Conservation (phyloP, 1,140 invertebrate genomes). For the Pogonognathellus flavescens region DNA sequence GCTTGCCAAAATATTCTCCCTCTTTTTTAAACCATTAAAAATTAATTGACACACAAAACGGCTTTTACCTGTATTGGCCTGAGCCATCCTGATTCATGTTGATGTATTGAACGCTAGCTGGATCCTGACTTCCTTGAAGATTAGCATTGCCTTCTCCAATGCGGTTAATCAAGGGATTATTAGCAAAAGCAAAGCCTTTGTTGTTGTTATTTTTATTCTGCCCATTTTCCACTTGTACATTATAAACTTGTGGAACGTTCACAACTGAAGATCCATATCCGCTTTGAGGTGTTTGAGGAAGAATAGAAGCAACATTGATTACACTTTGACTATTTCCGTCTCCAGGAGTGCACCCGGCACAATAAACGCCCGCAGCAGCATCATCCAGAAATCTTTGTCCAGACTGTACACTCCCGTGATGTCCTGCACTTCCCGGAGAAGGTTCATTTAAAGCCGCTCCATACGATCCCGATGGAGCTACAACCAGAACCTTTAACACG, state of each 20-base stretch:
- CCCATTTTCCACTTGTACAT: background rate
- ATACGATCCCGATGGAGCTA: constrained; percentile 23
- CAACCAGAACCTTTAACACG: constrained; percentile 61
- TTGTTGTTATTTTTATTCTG: background rate
- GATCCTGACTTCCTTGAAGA: constrained; percentile 17
- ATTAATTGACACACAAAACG: too few relatives aligned
- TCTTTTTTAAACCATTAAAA: too few relatives aligned
- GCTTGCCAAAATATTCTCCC: too few relatives aligned
- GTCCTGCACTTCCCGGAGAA: constrained; percentile 54
- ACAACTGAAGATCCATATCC: background rate
- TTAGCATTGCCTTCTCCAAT: background rate
- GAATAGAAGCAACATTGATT: constrained; percentile 11
- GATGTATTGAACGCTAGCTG: constrained; percentile 52
- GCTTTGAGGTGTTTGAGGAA: background rate
- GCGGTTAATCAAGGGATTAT: constrained; percentile 14
- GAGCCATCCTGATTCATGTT: constrained; percentile 60
- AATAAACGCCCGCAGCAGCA: background rate
- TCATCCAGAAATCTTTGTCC: constrained; percentile 32
- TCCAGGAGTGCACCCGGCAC: constrained; percentile 20
- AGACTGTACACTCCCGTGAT: constrained; percentile 57
- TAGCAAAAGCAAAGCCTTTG: constrained; percentile 39
- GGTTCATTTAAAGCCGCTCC: background rate
- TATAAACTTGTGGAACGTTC: background rate
- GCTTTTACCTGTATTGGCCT: constrained; percentile 62
- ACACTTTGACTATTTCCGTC: background rate